These are phyloP conservation scores for Argyrosomus regius DNA, from an alignment of 2,797 vertebrate genomes.

Conservation along the genomic window DNA sequence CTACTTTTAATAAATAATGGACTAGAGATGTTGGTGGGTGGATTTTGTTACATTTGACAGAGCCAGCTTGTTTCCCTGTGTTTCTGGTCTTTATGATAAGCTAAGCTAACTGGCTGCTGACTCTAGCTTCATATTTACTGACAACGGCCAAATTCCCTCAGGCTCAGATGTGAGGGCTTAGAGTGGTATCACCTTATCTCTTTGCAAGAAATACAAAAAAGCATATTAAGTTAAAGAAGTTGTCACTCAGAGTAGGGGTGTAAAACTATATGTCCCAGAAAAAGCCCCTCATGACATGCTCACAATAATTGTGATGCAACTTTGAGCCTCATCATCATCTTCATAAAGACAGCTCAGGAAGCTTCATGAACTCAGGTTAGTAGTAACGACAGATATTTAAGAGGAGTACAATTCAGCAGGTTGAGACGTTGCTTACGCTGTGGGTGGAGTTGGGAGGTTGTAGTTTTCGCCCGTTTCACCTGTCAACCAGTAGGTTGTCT, in stretches of 20 bases:
- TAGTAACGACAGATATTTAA: background rate
- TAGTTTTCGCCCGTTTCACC: conserved; percentile 90
- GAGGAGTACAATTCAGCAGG: background rate
- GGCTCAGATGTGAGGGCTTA: background rate
- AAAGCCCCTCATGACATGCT: background rate
- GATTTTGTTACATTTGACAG: too few species aligned
- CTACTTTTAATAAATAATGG: background rate
- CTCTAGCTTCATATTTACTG: background rate
- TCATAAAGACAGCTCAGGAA: background rate
- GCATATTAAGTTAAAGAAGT: background rate
- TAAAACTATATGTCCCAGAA: background rate
- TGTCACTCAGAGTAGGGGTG: too few species aligned
- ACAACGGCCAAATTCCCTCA: too few species aligned
- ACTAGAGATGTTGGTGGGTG: too few species aligned
- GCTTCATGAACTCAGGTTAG: background rate
- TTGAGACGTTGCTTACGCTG: conserved; percentile 87
- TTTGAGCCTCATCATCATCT: background rate
- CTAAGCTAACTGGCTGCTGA: background rate
- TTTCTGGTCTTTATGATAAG: background rate
- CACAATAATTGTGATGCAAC: background rate
- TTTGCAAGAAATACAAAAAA: background rate
- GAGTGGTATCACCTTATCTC: background rate
- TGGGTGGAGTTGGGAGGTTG: conserved; percentile 91
- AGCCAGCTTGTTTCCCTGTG: too few species aligned
- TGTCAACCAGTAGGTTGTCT: conserved; percentile 96